Base-by-base conservation (phyloP, 1,140 invertebrate species). In the Eufriesea mexicana region DNA sequence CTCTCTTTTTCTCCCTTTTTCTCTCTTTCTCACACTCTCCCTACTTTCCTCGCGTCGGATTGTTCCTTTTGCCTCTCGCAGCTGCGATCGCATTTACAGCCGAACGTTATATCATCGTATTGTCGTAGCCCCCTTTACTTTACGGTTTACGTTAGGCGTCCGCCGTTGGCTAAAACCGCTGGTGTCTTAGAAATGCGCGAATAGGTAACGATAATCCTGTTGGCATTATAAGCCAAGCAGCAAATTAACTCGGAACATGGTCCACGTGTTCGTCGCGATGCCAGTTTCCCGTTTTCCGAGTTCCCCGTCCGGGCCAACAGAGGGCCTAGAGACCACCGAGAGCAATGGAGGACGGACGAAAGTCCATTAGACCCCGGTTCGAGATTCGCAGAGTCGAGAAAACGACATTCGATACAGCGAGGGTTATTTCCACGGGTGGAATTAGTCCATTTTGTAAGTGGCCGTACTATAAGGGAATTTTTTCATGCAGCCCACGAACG, bases 381-480 rank as follows among this genome's bases (percentile, higher is more conserved):
- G 12, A 23, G 1, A n/a, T n/a, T 67, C 66, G 12, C 18, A 20
- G 35, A 49, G 59, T 49, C 51, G 51, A n/a, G 54, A 45, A 35
- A 70, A 35, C 45, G 76, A 61, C 54, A 79, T 5, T 79, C 77
- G 77, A 79, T 79, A 79, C 54, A 79, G 25, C 20, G 47, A 35
- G 4, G 5, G 23, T 67, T 45, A 42, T 25, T 70, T 20, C 74
- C 23, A 54, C 18, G 57, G n/a, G 10, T 28, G 18, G 25, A 76
- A 75, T 76, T 74, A 62, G 70, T 67, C 61, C 72, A 72, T 81
- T 75, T 81, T 81, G 79, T 75, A 75, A 76, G 79, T 75, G 14
- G 79, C 73, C 51, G 14, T 49, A 55, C 72, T 66, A 47, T 74
- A 25, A 55, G 45, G n/a, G 62, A 35, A n/a, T 75, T 75, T 64